These are phyloP conservation scores for Mesoclemmys tuberculata DNA, from an alignment of 2,113 vertebrate genomes.

Conservation along the genomic window DNA sequence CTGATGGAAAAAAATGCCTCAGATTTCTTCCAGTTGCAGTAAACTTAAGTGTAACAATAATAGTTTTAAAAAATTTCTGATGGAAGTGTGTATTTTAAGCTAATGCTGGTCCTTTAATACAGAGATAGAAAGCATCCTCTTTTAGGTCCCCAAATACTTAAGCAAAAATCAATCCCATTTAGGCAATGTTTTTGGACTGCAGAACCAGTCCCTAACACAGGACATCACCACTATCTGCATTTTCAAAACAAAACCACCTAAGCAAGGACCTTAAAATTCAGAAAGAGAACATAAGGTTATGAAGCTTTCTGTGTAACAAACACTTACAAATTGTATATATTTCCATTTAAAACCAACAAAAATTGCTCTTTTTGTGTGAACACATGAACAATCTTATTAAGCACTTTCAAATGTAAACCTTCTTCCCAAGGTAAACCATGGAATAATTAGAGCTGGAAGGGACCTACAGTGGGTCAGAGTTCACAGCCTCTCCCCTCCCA, in stretches of 20 bases:
- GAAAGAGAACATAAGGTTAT: background rate
- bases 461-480: background rate
- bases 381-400: background rate
- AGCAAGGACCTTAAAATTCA: background rate
- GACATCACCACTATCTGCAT: background rate
- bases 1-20: background rate
- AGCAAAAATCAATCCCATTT: background rate
- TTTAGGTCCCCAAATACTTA: constrained; percentile 30
- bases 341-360: background rate
- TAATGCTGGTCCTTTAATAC: background rate
- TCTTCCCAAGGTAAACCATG: background rate
- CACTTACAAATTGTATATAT: background rate
- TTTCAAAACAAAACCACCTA: background rate
- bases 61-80: background rate
- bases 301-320: background rate
- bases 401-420: background rate
- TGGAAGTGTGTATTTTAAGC: constrained; percentile 47
- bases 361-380: background rate
- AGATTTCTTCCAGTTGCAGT: background rate
- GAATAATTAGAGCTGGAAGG: background rate
- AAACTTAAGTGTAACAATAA: background rate
- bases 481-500: background rate
- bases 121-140: constrained; percentile 27
- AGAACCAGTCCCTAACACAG: background rate
- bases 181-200: background rate